These are phyloP conservation scores for Distichodus sexfasciatus DNA, from an alignment of 2,797 vertebrate genomes.

Conservation along the genomic window DNA sequence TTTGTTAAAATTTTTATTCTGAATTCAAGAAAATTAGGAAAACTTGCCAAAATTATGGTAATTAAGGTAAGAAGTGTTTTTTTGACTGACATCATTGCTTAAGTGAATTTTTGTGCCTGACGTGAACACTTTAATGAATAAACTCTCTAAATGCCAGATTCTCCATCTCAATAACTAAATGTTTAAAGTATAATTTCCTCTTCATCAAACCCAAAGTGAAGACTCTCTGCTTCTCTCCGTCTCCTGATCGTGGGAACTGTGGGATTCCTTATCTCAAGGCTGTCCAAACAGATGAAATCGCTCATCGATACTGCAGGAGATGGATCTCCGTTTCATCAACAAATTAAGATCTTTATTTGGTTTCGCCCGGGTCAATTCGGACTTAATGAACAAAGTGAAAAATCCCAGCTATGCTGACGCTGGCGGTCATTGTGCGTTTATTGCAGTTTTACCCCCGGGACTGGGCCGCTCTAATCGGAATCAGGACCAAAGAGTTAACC, in stretches of 20 bases:
- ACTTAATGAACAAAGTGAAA: constrained; percentile 42
- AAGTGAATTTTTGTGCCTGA: too few species aligned
- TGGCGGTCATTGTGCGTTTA: constrained; percentile 29
- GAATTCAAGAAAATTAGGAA: too few species aligned
- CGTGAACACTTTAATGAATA: too few species aligned
- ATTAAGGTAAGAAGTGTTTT: too few species aligned
- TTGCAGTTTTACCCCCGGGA: constrained; percentile 31
- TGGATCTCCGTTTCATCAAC: constrained; percentile 21
- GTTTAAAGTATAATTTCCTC: neutral
- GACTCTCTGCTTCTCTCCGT: neutral
- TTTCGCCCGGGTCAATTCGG: constrained; percentile 39
- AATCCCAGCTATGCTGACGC: constrained; percentile 26
- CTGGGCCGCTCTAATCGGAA: constrained; percentile 39
- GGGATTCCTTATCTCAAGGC: neutral
- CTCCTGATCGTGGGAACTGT: constrained; percentile 10
- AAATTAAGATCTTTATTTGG: constrained; percentile 44
- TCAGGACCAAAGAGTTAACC: constrained; percentile 53
- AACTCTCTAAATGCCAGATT: too few species aligned
- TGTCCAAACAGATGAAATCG: neutral
- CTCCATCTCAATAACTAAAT: neutral
- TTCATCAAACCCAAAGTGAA: neutral
- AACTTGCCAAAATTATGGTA: too few species aligned
- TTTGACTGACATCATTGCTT: too few species aligned
- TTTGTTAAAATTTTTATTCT: too few species aligned
- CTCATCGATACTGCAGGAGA: neutral